phyloP scores from a whole-genome alignment of 2,797 vertebrate species.

The Phalanger gymnotis region DNA sequence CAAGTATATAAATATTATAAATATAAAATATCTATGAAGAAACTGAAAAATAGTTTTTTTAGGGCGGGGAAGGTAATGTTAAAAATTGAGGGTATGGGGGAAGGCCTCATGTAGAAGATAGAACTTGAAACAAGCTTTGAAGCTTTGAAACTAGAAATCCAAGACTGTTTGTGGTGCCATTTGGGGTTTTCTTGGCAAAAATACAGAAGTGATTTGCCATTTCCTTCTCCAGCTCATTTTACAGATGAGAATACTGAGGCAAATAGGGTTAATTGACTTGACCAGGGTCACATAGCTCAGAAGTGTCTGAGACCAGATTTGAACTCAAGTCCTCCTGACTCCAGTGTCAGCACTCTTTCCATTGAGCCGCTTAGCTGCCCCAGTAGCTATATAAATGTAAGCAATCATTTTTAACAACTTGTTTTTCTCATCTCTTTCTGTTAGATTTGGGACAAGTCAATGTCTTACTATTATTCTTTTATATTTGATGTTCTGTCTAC shows the following conservation, averaged over 20 bases:
- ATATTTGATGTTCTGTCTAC: not conserved
- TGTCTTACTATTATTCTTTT: not conserved
- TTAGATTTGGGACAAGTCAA: not conserved
- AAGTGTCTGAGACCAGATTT: too few relatives aligned
- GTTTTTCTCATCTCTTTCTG: not conserved
- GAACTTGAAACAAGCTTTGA: not conserved
- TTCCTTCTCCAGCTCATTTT: not conserved
- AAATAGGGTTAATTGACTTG: not conserved
- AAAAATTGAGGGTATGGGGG: not conserved
- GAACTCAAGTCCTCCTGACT: not conserved
- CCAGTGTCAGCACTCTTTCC: too few relatives aligned
- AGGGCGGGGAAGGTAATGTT: not conserved
- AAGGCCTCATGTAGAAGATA: not conserved
- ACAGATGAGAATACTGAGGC: not conserved
- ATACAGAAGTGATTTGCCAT: not conserved
- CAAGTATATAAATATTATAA: not conserved
- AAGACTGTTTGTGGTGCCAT: not conserved
- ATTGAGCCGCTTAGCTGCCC: not conserved
- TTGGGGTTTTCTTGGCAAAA: not conserved
- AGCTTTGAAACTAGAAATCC: not conserved
- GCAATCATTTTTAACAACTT: not conserved
- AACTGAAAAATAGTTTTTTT: not conserved
- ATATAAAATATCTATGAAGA: not conserved
- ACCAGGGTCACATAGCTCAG: not conserved
- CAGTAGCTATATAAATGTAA: not conserved